phyloP scores from a whole-genome alignment of 2,113 vertebrate species.

The Bostrychus sinensis region DNA sequence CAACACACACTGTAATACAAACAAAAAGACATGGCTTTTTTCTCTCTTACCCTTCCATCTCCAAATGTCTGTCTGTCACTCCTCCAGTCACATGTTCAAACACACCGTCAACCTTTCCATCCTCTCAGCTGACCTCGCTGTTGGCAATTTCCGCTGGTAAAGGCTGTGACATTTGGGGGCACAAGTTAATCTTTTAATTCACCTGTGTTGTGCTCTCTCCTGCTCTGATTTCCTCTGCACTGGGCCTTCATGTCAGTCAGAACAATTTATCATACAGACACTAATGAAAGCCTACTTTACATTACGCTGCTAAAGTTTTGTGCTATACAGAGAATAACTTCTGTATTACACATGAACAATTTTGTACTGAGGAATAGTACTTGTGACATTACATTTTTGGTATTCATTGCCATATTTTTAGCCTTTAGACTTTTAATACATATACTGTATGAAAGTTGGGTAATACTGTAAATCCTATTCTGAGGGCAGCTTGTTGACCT shows the following conservation, averaged over 20 bases:
- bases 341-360: too few species aligned
- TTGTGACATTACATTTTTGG: too few species aligned
- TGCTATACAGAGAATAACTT: too few species aligned
- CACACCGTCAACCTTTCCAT: constrained; percentile 17
- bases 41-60: constrained; percentile 9
- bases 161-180: constrained; percentile 32
- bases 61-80: constrained; percentile 4
- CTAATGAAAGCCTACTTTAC: constrained; percentile 18
- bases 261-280: constrained; percentile 12
- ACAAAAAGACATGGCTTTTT: not conserved
- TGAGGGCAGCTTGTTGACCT: too few species aligned
- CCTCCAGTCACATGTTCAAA: constrained; percentile 6
- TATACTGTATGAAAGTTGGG: too few species aligned
- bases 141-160: constrained; percentile 33
- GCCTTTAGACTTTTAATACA: too few species aligned
- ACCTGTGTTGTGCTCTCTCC: constrained; percentile 31
- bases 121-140: constrained; percentile 29
- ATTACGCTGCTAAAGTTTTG: too few species aligned
- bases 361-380: too few species aligned
- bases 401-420: too few species aligned
- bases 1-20: not conserved
- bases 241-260: not conserved
- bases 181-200: constrained; percentile 50
- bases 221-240: constrained; percentile 10
- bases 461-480: too few species aligned